These are phyloP conservation scores for Sula dactylatra DNA, from an alignment of 2,113 vertebrate species.

Conservation along the genomic window DNA sequence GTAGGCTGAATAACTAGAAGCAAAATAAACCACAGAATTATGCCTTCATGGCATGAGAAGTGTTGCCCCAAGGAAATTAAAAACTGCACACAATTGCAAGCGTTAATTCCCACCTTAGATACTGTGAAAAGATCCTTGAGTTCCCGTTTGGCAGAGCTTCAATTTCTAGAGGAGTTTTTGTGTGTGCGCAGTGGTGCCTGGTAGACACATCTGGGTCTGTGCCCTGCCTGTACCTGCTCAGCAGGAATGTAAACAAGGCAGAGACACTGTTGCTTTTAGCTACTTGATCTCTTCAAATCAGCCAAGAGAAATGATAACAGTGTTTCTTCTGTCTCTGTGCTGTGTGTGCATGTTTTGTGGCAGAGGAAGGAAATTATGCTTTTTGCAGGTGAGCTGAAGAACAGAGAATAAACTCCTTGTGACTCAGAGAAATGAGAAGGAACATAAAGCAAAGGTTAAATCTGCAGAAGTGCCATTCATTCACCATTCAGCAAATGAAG, in stretches of 20 bases:
- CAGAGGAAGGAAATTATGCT: neutral
- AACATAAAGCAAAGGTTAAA: conserved; percentile 23
- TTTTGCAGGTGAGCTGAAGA: neutral
- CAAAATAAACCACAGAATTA: neutral
- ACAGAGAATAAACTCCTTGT: neutral
- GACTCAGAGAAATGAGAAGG: conserved; percentile 13
- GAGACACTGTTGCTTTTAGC: neutral
- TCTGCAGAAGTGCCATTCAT: neutral
- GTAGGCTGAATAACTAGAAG: neutral
- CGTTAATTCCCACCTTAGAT: neutral
- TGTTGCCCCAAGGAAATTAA: neutral
- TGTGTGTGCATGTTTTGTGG: neutral
- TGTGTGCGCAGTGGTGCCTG: neutral
- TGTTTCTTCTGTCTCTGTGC: neutral
- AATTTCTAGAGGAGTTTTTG: neutral
- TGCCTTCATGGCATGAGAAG: neutral
- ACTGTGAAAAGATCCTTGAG: neutral
- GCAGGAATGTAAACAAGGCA: conserved; percentile 26
- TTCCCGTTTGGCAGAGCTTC: conserved; percentile 5
- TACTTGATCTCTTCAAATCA: neutral
- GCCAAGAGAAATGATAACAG: neutral
- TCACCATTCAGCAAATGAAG: neutral
- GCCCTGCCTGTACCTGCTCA: conserved; percentile 12
- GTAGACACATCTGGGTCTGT: neutral
- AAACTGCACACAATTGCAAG: neutral